These are phyloP conservation scores for Hemicrepidius hirtus DNA, from an alignment of 2,888 invertebrate genomes.

Conservation along the genomic window DNA sequence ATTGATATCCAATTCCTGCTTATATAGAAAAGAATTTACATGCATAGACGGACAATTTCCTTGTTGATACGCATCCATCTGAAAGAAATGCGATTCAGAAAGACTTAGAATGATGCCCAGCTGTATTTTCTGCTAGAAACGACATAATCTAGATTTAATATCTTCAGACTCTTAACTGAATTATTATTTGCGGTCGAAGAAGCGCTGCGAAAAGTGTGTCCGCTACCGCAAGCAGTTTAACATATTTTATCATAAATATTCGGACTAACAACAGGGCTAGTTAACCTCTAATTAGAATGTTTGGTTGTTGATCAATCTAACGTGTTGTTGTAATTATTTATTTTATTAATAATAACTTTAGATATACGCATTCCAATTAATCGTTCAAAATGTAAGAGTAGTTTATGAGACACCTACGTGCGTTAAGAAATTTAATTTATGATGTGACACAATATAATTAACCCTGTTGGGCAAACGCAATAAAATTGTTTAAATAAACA, in stretches of 20 bases:
- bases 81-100: neutral
- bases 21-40: neutral
- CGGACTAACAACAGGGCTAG: neutral
- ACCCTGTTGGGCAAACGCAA: conserved; percentile 13
- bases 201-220: neutral
- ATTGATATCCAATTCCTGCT: neutral
- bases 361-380: conserved; percentile 13
- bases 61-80: neutral
- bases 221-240: neutral
- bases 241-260: conserved; percentile 1
- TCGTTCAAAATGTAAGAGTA: conserved; percentile 12
- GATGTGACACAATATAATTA: conserved; percentile 26
- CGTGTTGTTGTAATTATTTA: conserved; percentile 5
- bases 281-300: conserved; percentile 6
- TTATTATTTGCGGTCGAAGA: neutral
- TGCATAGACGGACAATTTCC: neutral
- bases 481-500: conserved; percentile 13
- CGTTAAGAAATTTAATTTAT: conserved; percentile 20
- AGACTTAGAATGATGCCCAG: no score
- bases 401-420: conserved; percentile 16
- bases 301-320: conserved; percentile 3
- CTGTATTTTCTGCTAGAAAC: neutral
- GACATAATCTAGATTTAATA: conserved; percentile 6
- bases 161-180: neutral
- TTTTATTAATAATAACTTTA: conserved; percentile 6